phyloP scores from a whole-genome alignment of 2,113 vertebrate genomes.

The Halichoerus grypus region DNA sequence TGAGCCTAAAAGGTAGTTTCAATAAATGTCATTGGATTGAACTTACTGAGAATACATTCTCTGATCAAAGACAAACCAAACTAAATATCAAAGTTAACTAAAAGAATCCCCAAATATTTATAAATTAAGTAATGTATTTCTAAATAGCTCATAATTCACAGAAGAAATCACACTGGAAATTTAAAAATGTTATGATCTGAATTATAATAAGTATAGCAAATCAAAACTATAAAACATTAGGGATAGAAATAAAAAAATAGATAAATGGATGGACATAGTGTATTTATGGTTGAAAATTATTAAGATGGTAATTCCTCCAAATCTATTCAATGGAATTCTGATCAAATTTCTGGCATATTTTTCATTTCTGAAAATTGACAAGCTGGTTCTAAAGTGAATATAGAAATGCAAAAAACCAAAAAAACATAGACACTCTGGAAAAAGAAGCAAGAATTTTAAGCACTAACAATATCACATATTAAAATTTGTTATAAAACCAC shows the following conservation, averaged over 20 bases:
- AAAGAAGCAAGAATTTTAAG: background rate
- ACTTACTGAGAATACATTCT: slow-evolving; percentile 9
- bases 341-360: slow-evolving; percentile 14
- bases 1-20: background rate
- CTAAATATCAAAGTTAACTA: background rate
- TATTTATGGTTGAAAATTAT: background rate
- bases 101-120: slow-evolving; percentile 22
- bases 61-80: slow-evolving; percentile 11
- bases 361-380: background rate
- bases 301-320: background rate
- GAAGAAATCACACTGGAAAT: background rate
- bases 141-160: background rate
- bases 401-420: background rate
- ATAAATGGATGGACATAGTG: background rate
- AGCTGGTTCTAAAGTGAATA: background rate
- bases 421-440: background rate
- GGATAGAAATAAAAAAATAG: background rate
- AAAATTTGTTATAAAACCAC: background rate
- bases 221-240: background rate
- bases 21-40: background rate
- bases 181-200: background rate
- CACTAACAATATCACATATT: background rate
- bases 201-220: background rate
- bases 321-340: background rate
- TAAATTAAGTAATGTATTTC: background rate